These are phyloP conservation scores for Chanos chanos DNA, from an alignment of 2,797 vertebrate species.

Conservation along the genomic window DNA sequence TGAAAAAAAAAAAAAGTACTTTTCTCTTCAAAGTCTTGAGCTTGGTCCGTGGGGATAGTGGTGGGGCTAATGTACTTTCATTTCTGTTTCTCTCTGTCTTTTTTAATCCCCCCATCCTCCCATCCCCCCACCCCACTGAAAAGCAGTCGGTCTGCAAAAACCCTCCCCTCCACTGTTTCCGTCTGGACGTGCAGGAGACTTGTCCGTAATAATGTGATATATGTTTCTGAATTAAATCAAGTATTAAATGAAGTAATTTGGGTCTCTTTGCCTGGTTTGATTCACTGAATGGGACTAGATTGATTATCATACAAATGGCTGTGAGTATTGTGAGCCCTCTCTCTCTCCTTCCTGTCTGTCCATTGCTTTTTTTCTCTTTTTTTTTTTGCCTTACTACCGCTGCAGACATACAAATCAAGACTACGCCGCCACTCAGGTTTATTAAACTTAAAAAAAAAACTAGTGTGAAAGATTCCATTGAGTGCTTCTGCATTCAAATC, in stretches of 20 bases:
- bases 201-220: conserved; percentile 60
- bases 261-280: conserved; percentile 57
- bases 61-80: conserved; percentile 27
- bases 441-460: conserved; percentile 27
- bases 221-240: conserved; percentile 63
- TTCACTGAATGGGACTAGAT: conserved; percentile 60
- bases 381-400: neutral
- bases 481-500: neutral
- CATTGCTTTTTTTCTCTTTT: neutral
- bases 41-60: conserved; percentile 33
- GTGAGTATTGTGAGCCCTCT: conserved; percentile 48
- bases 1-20: conserved; percentile 18
- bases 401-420: conserved; percentile 26
- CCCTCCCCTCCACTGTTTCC: conserved; percentile 30
- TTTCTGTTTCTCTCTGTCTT: conserved; percentile 17
- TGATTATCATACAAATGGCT: conserved; percentile 60
- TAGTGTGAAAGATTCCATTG: conserved; percentile 9
- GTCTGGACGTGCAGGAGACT: conserved; percentile 32
- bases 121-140: neutral
- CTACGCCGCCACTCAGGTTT: conserved; percentile 29
- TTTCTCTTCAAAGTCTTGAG: conserved; percentile 28
- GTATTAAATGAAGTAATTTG: conserved; percentile 67
- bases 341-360: conserved; percentile 50
- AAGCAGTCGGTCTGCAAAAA: too few relatives aligned
- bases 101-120: conserved; percentile 7